Conservation (phyloP, 2,888 invertebrate genomes). For the Reticulitermes lucifugus region DNA sequence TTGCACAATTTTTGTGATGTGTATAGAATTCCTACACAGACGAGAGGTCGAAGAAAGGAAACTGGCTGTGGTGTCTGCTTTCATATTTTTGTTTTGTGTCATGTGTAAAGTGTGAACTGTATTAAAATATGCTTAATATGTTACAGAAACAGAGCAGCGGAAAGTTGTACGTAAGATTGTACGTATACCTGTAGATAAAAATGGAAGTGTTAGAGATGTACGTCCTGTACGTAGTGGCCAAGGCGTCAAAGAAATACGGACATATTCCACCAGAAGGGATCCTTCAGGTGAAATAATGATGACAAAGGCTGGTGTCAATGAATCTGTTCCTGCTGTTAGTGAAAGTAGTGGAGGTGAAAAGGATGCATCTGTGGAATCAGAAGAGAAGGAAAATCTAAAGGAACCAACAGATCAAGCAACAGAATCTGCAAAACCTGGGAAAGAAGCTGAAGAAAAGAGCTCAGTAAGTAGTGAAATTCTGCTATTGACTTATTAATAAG, state of each 20-base stretch:
- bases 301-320: background rate
- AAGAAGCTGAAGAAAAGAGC: constrained; percentile 3
- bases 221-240: background rate
- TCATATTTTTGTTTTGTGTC: too few species aligned
- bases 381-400: constrained; percentile 12
- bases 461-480: background rate
- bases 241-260: constrained; percentile 23
- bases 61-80: too few species aligned
- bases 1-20: too few species aligned
- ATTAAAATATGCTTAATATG: too few species aligned
- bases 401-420: constrained; percentile 34
- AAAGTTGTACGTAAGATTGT: constrained; percentile 20
- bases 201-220: background rate
- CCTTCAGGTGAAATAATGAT: background rate
- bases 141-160: constrained; percentile 5
- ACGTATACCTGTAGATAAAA: constrained; percentile 23
- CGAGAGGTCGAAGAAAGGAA: too few species aligned
- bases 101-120: too few species aligned
- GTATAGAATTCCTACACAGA: too few species aligned
- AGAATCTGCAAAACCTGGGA: background rate
- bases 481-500: too few species aligned
- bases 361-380: background rate
- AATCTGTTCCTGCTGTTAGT: background rate
- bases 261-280: constrained; percentile 9
- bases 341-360: constrained; percentile 23